A percentile compares a stretch with the other conserved stretches of the same genome.
These are phyloP conservation scores for Lasioglossum marginatum DNA, from an alignment of 2,888 invertebrate genomes.

Conservation along the genomic window DNA sequence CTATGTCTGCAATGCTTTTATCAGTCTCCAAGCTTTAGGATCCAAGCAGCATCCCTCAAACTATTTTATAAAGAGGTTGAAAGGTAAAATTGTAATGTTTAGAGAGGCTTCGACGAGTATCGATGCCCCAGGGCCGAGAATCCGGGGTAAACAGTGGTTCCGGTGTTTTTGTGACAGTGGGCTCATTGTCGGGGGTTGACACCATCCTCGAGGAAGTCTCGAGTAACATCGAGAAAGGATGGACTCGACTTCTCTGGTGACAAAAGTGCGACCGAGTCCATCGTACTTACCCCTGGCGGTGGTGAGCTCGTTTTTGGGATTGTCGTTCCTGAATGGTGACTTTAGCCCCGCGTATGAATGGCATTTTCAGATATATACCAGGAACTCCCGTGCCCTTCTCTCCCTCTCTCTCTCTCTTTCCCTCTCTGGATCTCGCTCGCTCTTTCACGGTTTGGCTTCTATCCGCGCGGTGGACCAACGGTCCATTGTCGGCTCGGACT, in stretches of 20 bases:
- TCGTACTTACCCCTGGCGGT: conserved; percentile 50
- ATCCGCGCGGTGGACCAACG: conserved; percentile 69
- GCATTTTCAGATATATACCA: conserved; percentile 68
- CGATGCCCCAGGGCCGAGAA: neutral
- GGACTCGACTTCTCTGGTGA: conserved; percentile 45
- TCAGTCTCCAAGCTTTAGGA: neutral
- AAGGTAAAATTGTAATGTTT: neutral
- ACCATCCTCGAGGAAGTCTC: conserved; percentile 25
- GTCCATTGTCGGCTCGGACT: conserved; percentile 72
- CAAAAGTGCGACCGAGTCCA: conserved; percentile 58
- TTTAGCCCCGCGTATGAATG: conserved; percentile 70
- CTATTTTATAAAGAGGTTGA: neutral
- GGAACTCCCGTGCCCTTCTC: conserved; percentile 20
- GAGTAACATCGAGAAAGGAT: conserved; percentile 34
- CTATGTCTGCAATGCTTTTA: neutral
- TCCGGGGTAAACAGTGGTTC: neutral
- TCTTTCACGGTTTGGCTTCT: conserved; percentile 62
- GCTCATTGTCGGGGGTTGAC: conserved; percentile 21
- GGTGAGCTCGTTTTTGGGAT: conserved; percentile 64
- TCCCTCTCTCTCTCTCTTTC: conserved; percentile 11
- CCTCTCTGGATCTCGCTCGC: conserved; percentile 33
- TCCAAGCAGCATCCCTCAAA: neutral
- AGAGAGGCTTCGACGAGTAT: neutral
- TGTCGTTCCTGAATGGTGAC: conserved; percentile 72
- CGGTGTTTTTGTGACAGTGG: neutral